Percentiles rank a stretch among this genome's conserved stretches.
phyloP scores from a whole-genome alignment of 2,797 vertebrate species.

The Gila robusta region DNA sequence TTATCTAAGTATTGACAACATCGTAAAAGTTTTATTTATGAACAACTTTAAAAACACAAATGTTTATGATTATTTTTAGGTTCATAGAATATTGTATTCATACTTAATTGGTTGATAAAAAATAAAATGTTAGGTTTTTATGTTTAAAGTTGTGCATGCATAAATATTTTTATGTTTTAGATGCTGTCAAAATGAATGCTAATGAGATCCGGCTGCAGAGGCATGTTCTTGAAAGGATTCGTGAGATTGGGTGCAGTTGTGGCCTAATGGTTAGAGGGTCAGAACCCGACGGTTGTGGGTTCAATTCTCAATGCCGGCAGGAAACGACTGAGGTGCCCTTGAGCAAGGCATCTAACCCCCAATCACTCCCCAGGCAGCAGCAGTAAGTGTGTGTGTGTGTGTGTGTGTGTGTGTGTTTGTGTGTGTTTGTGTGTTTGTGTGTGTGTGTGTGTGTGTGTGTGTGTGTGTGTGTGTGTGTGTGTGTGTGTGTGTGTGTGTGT shows the following conservation, averaged over 20 bases:
- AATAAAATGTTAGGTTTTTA: not conserved
- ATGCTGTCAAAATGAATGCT: not conserved
- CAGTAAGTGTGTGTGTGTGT: no score
- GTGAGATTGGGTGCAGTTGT: not conserved
- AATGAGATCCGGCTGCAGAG: not conserved
- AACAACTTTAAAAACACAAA: not conserved
- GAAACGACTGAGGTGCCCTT: no score
- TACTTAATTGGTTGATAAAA: not conserved
- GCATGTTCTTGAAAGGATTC: not conserved
- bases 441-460: no score
- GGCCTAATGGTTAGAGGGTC: no score
- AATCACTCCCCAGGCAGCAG: no score
- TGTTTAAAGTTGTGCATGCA: not conserved
- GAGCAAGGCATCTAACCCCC: no score
- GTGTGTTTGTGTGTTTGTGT: no score
- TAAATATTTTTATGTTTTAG: not conserved
- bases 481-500: no score
- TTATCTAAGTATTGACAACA: not conserved
- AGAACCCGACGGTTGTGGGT: no score
- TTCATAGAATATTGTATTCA: not conserved
- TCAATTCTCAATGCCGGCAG: no score
- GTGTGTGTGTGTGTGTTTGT: no score
- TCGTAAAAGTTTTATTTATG: not conserved
- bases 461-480: no score
- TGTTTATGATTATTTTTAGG: not conserved